phyloP scores from a whole-genome alignment of 2,113 vertebrate species.

The Petrocephalus zakoni region DNA sequence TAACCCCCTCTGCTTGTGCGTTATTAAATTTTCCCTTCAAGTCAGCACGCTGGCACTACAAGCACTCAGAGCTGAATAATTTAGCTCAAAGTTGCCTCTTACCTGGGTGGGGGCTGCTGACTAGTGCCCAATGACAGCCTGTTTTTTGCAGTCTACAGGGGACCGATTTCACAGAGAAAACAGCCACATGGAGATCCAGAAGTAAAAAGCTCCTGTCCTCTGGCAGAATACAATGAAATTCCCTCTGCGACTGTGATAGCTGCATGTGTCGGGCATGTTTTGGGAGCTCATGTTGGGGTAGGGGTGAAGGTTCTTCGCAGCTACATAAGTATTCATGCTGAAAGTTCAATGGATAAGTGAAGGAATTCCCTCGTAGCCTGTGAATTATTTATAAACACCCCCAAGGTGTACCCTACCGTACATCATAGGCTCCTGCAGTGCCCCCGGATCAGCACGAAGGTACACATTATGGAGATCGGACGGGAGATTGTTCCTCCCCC shows the following conservation, averaged over 20 bases:
- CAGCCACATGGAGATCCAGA: neutral
- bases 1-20: neutral
- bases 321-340: neutral
- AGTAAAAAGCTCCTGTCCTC: neutral
- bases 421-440: neutral
- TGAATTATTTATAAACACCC: neutral
- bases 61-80: constrained; percentile 1
- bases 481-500: neutral
- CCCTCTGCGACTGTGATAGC: neutral
- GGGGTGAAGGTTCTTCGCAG: neutral
- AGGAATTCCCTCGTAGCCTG: neutral
- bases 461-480: neutral
- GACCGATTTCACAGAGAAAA: neutral
- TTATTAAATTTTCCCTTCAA: neutral
- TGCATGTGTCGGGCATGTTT: neutral
- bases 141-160: neutral
- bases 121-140: neutral
- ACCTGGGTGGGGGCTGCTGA: neutral
- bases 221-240: neutral
- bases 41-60: neutral
- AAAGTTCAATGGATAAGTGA: neutral
- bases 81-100: neutral
- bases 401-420: neutral
- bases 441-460: neutral
- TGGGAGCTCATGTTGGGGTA: neutral